Percentiles rank a stretch among this genome's conserved stretches.
Conservation (phyloP, 2,888 invertebrate genomes). For the Microctonus brassicae region DNA sequence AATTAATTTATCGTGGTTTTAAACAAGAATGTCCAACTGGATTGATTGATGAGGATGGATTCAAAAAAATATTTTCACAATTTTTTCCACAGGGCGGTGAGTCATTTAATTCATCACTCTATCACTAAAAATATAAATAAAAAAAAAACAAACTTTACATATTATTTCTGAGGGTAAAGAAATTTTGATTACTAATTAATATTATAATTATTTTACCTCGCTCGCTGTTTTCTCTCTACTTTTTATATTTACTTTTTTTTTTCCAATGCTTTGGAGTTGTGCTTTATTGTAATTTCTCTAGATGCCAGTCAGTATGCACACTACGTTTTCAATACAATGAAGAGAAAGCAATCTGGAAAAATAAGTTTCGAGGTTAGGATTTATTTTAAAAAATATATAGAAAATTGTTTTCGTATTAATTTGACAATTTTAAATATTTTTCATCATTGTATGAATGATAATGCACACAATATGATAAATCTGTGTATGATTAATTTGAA, state of each 20-base stretch:
- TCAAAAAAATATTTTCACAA: conserved; percentile 89
- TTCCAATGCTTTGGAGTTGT: neutral
- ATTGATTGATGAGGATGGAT: conserved; percentile 88
- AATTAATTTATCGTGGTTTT: conserved; percentile 91
- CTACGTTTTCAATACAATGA: conserved; percentile 92
- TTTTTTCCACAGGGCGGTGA: conserved; percentile 92
- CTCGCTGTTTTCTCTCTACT: neutral
- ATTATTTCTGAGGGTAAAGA: too few species aligned
- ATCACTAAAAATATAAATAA: neutral
- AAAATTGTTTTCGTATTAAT: too few species aligned
- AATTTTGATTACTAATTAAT: neutral
- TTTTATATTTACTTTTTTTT: neutral
- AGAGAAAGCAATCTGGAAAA: conserved; percentile 84
- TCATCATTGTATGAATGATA: too few species aligned
- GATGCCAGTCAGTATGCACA: conserved; percentile 92
- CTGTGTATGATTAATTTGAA: conserved; percentile 16
- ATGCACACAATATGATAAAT: too few species aligned
- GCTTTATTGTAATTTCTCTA: conserved; percentile 63
- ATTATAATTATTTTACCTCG: neutral
- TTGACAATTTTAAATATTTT: neutral
- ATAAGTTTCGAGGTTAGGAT: conserved; percentile 88
- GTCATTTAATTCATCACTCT: conserved; percentile 36
- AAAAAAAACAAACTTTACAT: neutral
- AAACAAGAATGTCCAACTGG: conserved; percentile 92
- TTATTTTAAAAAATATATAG: neutral